phyloP scores from a whole-genome alignment of 1,140 invertebrate species.

The Sycophaga agraensis region DNA sequence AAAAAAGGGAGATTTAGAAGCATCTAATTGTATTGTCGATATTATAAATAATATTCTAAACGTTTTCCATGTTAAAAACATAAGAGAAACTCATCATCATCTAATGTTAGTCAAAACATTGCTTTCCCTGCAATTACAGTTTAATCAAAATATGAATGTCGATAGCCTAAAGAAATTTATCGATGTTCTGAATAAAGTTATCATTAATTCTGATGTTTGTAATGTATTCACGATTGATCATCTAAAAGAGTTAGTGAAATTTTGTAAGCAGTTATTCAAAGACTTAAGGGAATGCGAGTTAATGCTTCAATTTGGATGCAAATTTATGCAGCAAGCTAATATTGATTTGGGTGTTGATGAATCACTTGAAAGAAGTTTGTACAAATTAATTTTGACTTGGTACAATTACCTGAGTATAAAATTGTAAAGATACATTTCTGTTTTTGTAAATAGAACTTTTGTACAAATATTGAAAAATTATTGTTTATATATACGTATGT shows the following conservation, averaged over 20 bases:
- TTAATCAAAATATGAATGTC: slow-evolving; percentile 7
- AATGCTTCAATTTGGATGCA: slow-evolving; percentile 39
- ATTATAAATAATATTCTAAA: slow-evolving; percentile 39
- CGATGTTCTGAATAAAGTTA: slow-evolving; percentile 32
- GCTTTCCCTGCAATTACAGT: background rate
- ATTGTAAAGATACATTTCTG: background rate
- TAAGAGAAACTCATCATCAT: background rate
- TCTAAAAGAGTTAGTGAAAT: slow-evolving; percentile 33
- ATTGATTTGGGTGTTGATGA: background rate
- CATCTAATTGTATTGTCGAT: slow-evolving; percentile 30
- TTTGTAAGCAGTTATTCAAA: slow-evolving; percentile 28
- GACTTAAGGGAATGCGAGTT: slow-evolving; percentile 40
- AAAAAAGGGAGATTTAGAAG: slow-evolving; percentile 27
- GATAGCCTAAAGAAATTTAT: slow-evolving; percentile 18
- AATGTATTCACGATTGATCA: slow-evolving; percentile 31
- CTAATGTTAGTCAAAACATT: slow-evolving; percentile 9
- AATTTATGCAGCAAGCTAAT: slow-evolving; percentile 32
- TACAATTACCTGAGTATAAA: slow-evolving; percentile 1
- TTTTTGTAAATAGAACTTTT: slow-evolving; percentile 7
- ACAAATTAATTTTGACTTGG: slow-evolving; percentile 11
- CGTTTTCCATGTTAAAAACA: slow-evolving; percentile 23
- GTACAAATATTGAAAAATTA: slow-evolving; percentile 13
- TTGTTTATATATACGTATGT: background rate
- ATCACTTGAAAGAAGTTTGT: slow-evolving; percentile 4
- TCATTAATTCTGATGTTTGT: slow-evolving; percentile 30